Evolutionary conservation across 2,888 invertebrate genomes (phyloP).

Genomic region (Rhingia rostrata): DNA sequence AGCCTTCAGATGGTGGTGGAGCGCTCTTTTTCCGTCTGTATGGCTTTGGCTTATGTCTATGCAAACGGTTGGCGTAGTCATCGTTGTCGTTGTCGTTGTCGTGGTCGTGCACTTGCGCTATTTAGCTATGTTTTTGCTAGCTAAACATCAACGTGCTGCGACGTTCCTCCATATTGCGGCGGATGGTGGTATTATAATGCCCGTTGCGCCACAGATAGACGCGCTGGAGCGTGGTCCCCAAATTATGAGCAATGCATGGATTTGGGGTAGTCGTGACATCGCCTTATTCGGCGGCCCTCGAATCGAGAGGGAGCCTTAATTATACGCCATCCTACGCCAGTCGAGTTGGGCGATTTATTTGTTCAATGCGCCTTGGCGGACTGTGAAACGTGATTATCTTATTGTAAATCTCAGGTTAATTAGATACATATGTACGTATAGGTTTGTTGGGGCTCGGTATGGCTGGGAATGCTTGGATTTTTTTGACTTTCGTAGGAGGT

Average conservation of each 20-base stretch:
- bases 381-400: constrained; percentile 68
- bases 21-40: constrained; percentile 17
- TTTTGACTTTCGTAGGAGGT: constrained; percentile 40
- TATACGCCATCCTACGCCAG: constrained; percentile 64
- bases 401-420: constrained; percentile 68
- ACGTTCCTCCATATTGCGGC: background rate
- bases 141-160: constrained; percentile 42
- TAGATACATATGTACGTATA: constrained; percentile 48
- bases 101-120: constrained; percentile 69
- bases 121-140: constrained; percentile 53
- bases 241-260: constrained; percentile 74
- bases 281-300: constrained; percentile 72
- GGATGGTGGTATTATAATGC: constrained; percentile 58
- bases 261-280: constrained; percentile 74
- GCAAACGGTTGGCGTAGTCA: constrained; percentile 30
- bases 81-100: background rate
- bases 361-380: constrained; percentile 30
- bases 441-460: constrained; percentile 10
- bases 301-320: constrained; percentile 63
- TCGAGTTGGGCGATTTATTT: constrained; percentile 52
- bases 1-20: background rate
- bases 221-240: constrained; percentile 41
- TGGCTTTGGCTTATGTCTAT: constrained; percentile 41
- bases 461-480: constrained; percentile 16
- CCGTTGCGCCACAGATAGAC: constrained; percentile 63